Conservation (phyloP, 1,140 invertebrate genomes). For the Drosophila melanica region DNA sequence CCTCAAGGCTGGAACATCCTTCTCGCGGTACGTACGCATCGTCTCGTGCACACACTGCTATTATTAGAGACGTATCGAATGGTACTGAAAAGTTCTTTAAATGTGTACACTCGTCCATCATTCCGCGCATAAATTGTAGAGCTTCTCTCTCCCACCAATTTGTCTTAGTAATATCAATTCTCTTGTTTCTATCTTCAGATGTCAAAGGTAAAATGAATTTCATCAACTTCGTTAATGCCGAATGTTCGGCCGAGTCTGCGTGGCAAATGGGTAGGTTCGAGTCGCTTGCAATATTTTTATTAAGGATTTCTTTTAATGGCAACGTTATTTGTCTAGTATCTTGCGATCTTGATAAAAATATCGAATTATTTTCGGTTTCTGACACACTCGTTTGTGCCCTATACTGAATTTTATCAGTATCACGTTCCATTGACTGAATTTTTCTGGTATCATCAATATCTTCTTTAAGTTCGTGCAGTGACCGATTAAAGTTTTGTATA, state of each 20-base stretch:
- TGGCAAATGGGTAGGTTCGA: slow-evolving; percentile 14
- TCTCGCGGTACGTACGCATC: slow-evolving; percentile 97
- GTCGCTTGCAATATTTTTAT: slow-evolving; percentile 24
- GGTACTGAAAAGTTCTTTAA: slow-evolving; percentile 95
- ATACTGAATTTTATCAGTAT: slow-evolving; percentile 39
- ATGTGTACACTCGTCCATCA: slow-evolving; percentile 99
- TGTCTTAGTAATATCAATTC: slow-evolving; percentile 85
- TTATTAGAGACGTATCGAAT: slow-evolving; percentile 93
- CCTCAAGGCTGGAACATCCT: slow-evolving; percentile 90
- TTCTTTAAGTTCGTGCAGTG: slow-evolving; percentile 83
- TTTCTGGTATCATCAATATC: slow-evolving; percentile 80
- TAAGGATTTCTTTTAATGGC: slow-evolving; percentile 41
- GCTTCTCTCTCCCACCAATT: slow-evolving; percentile 90
- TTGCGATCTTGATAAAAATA: slow-evolving; percentile 55
- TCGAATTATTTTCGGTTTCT: slow-evolving; percentile 41
- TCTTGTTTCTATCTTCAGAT: slow-evolving; percentile 49
- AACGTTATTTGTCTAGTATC: slow-evolving; percentile 41
- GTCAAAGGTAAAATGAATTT: slow-evolving; percentile 66
- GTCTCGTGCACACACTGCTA: slow-evolving; percentile 92
- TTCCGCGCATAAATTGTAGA: slow-evolving; percentile 96
- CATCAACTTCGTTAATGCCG: slow-evolving; percentile 79
- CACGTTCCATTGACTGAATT: slow-evolving; percentile 43
- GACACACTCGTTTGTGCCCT: slow-evolving; percentile 29
- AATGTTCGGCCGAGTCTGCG: slow-evolving; percentile 19
- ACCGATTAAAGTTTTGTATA: slow-evolving; percentile 89